Percentiles rank a stretch among this genome's conserved stretches.
These are phyloP conservation scores for Pimpla rufipes DNA, from an alignment of 2,888 invertebrate species.

Conservation along the genomic window DNA sequence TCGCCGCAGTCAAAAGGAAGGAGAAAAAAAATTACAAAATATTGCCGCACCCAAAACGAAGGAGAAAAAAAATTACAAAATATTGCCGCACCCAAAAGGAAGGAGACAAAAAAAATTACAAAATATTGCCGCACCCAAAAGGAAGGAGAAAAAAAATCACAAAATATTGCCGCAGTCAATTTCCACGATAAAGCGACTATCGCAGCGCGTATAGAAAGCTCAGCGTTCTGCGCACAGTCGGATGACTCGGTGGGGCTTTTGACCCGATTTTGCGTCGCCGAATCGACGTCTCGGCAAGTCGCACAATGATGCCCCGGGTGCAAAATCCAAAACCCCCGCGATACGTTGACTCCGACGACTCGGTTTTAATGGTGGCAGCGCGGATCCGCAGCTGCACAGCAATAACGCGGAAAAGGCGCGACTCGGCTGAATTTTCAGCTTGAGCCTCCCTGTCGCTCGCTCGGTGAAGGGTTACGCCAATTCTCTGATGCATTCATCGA, in stretches of 20 bases:
- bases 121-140: too few species aligned
- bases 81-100: not conserved
- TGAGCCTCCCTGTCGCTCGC: constrained; percentile 13
- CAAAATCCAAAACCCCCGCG: not conserved
- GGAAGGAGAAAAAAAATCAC: not conserved
- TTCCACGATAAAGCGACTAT: constrained; percentile 3
- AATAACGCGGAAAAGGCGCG: constrained; percentile 60
- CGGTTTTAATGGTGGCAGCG: constrained; percentile 1
- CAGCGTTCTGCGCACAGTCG: constrained; percentile 24
- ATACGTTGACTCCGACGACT: constrained; percentile 17
- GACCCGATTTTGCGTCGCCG: constrained; percentile 51
- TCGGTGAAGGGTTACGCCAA: constrained; percentile 33
- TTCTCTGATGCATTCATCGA: constrained; percentile 56
- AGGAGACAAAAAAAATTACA: too few species aligned
- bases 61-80: constrained; percentile 14
- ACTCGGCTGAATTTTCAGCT: constrained; percentile 54
- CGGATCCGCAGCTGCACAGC: constrained; percentile 35
- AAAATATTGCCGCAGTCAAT: not conserved
- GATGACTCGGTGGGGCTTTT: constrained; percentile 50
- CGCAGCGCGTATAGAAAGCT: constrained; percentile 9
- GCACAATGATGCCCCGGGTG: constrained; percentile 16
- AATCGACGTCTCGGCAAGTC: constrained; percentile 32
- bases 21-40: too few species aligned
- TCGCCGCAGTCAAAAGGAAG: too few species aligned
- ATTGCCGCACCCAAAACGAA: too few species aligned